phyloP scores from a whole-genome alignment of 2,888 invertebrate species.

The Oxystoma pomonae region DNA sequence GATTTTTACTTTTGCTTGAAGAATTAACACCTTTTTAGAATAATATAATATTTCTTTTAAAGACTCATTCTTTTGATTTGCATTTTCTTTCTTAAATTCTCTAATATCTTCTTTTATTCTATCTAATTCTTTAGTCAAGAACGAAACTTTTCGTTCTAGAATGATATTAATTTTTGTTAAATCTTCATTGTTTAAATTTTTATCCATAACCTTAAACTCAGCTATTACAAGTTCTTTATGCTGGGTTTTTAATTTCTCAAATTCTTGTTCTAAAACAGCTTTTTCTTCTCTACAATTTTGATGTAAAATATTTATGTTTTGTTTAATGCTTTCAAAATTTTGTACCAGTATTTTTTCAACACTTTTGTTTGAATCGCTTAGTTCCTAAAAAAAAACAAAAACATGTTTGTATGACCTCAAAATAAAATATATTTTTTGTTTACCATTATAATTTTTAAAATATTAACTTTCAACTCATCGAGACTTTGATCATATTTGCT shows the following conservation, averaged over 20 bases:
- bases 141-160: not conserved
- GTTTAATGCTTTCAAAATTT: not conserved
- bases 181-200: not conserved
- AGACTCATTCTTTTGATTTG: not conserved
- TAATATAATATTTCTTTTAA: constrained; percentile 26
- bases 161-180: not conserved
- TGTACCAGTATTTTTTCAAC: not conserved
- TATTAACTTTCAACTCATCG: constrained; percentile 10
- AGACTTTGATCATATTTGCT: not conserved
- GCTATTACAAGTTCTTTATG: not conserved
- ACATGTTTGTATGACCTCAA: not conserved
- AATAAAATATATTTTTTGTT: not conserved
- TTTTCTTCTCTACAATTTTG: constrained; percentile 23
- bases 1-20: constrained; percentile 46
- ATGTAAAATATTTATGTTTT: constrained; percentile 13
- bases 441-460: constrained; percentile 15
- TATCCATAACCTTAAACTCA: too few species aligned
- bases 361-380: not conserved
- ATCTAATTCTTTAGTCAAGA: constrained; percentile 19
- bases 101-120: not conserved
- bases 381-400: not conserved
- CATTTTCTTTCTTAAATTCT: not conserved
- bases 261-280: constrained; percentile 21
- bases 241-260: not conserved
- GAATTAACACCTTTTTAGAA: constrained; percentile 50